Evolutionary conservation across 2,888 invertebrate species (phyloP), one percentile per base, ranked within the genome.

Genomic region (Agelastica alni): DNA sequence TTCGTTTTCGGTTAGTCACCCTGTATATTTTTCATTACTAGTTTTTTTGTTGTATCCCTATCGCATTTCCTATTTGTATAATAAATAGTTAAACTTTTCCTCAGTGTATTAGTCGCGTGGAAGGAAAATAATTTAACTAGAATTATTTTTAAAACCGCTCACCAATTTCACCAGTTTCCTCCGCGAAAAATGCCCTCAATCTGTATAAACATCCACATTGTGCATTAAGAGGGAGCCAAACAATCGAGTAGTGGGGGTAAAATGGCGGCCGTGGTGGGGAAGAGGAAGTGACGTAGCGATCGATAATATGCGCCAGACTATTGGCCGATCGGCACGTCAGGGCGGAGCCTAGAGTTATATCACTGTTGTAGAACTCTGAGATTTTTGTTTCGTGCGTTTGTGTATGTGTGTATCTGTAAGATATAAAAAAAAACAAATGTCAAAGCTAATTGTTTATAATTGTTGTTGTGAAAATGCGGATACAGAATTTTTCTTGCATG

Each of bases 281-380:
- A 69, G 68, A 71, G 70, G 70, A 72, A 73, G 73, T 74, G 75
- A 75, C 75, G 75, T 72, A 68, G 68, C 72, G 77, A 77, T 77
- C 77, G 76, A 77, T 77, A 77, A 66, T 68, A 69, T 72, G 62
- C 69, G 67, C 66, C 61, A 68, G 68, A 66, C 70, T 74, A 77
- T 77, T 77, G 76, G 76, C 62, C 68, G 68, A 67, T 58, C 65
- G 64, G 66, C 65, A 64, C 63, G 64, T 64, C 65, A 65, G 63
- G 72, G 71, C 67, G 70, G 67, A 61, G 65, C 67, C 62, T 61
- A 63, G 65, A 58, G 67, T 64, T 66, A 69, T 67, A 67, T 66
- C 69, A 68, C 70, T 69, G 65, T 71, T 68, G 72, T 69, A 70
- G 71, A 39, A 70, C 68, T 70, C 72, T 66, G 70, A 72, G 74